phyloP scores from a whole-genome alignment of 2,888 invertebrate genomes.

The Sepioteuthis lessoniana region DNA sequence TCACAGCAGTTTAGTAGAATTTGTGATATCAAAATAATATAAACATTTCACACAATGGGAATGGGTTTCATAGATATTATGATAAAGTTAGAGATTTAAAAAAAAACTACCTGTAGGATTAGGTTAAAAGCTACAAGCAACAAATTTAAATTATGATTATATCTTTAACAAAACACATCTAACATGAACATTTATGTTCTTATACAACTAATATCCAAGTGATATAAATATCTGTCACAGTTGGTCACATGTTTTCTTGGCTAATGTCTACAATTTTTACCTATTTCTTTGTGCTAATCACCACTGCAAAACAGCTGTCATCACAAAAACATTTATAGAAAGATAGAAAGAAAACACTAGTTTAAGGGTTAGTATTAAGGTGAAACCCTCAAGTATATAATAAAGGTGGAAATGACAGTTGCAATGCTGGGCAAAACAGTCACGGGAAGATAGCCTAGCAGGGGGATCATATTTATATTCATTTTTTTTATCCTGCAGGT shows the following conservation, averaged over 20 bases:
- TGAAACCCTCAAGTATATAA: slow-evolving; percentile 33
- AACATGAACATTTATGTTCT: background rate
- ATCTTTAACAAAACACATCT: no score
- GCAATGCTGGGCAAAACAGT: background rate
- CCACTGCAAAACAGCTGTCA: background rate
- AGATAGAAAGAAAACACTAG: background rate
- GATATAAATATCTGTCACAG: background rate
- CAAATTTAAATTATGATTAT: no score
- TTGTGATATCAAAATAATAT: no score
- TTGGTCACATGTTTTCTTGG: background rate
- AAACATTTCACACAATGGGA: no score
- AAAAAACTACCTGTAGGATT: no score
- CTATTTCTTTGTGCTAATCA: background rate
- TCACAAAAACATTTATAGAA: background rate
- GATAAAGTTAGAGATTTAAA: no score
- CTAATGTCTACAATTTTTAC: background rate
- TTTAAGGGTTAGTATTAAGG: background rate
- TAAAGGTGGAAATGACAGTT: slow-evolving; percentile 33
- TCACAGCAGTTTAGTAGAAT: no score
- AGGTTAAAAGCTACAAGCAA: no score
- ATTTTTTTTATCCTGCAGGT: background rate
- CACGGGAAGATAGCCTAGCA: background rate
- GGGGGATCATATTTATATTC: background rate
- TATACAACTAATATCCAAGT: background rate
- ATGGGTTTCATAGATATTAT: no score